phyloP scores from a whole-genome alignment of 2,113 vertebrate genomes.

The human region GRCh38 chr7:1414001-1414500 shows the following conservation, averaged over 20 bases:
- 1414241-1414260: background rate
- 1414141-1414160: background rate
- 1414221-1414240: background rate
- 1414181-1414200: background rate
- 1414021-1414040: conserved; percentile 90
- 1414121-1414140: background rate
- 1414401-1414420: background rate
- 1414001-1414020: conserved; percentile 56
- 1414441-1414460: background rate
- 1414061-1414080: background rate
- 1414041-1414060: conserved; percentile 46
- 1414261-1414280: background rate
- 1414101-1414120: background rate
- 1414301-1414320: background rate
- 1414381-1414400: background rate
- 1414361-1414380: background rate
- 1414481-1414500: background rate
- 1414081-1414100: background rate
- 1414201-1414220: background rate
- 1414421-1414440: background rate
- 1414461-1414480: background rate
- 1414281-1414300: background rate
- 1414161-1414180: background rate
- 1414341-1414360: background rate
- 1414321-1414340: background rate